phyloP scores from a whole-genome alignment of 2,797 vertebrate genomes.

The Muscicapa striata region DNA sequence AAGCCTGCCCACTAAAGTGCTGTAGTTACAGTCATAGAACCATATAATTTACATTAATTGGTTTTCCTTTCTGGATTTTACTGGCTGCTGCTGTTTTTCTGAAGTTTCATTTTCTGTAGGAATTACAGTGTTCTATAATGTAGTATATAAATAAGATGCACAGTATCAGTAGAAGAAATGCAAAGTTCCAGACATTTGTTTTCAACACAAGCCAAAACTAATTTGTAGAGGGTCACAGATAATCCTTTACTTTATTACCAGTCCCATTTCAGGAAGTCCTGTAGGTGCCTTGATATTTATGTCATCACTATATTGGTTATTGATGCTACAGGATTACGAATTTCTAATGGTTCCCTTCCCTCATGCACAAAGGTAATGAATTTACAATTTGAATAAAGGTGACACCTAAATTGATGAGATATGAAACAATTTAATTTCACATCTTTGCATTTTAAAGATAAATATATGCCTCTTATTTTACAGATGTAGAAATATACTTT shows the following conservation, averaged over 20 bases:
- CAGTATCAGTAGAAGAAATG: background rate
- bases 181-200: background rate
- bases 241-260: background rate
- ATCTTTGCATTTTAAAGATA: background rate
- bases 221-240: background rate
- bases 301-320: background rate
- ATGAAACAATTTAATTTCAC: background rate
- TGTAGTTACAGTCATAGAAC: background rate
- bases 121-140: background rate
- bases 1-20: background rate
- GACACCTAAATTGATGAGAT: background rate
- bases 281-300: background rate
- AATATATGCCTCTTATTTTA: background rate
- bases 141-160: background rate
- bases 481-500: background rate
- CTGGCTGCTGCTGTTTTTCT: background rate
- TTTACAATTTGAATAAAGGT: background rate
- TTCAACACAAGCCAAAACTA: background rate
- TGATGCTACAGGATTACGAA: background rate
- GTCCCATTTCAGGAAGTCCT: background rate
- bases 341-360: background rate
- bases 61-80: constrained; percentile 17
- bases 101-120: background rate
- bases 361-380: background rate
- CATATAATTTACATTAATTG: constrained; percentile 1